Evolutionary conservation across 2,113 vertebrate genomes (phyloP).

Genomic region (Leptocoma aspasia): DNA sequence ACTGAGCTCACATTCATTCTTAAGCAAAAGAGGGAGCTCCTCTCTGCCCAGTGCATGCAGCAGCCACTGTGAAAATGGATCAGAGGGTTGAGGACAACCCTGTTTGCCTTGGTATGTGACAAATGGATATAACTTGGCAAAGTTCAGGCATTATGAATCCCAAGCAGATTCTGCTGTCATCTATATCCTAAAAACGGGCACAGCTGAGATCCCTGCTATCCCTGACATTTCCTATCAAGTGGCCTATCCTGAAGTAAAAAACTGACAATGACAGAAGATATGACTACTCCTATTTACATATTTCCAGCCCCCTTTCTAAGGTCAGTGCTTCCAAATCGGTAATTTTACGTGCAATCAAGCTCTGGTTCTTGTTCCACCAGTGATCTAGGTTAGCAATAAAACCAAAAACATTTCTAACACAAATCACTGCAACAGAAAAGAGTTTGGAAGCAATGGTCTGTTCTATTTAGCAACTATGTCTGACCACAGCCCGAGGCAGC

Average conservation of each 20-base stretch:
- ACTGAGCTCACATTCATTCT: background rate
- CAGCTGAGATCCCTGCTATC: background rate
- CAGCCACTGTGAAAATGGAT: background rate
- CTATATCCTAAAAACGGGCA: background rate
- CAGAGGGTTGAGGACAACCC: background rate
- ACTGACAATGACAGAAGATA: background rate
- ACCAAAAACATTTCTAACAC: background rate
- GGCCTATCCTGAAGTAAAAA: background rate
- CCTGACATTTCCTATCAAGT: background rate
- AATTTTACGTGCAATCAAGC: background rate
- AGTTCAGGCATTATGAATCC: background rate
- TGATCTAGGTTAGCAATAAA: background rate
- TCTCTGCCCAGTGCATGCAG: background rate
- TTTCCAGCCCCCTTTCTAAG: background rate
- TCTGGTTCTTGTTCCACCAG: background rate
- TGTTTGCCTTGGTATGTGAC: background rate
- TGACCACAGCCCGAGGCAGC: background rate
- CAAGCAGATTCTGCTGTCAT: background rate
- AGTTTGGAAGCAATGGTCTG: background rate
- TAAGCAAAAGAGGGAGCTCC: background rate
- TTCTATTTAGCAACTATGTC: background rate
- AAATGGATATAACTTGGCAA: background rate
- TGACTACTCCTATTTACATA: background rate
- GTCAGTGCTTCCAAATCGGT: background rate
- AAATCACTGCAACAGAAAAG: background rate